These are phyloP conservation scores for Rhagoletis zephyria DNA, from an alignment of 1,140 invertebrate genomes.

Conservation along the genomic window DNA sequence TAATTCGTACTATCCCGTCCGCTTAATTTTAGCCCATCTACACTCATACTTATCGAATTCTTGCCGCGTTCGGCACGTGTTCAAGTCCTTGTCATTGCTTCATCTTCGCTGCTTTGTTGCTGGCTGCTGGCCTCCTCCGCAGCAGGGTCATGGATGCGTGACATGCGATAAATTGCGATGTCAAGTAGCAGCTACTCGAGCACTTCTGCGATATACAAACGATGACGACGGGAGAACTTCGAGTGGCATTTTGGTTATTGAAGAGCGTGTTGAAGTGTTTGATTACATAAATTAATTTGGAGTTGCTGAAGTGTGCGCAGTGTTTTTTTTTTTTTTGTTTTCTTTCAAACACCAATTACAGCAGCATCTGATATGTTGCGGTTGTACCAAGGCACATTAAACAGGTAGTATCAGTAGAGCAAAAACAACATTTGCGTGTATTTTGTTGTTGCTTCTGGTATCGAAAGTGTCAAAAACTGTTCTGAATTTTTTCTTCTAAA, in stretches of 20 bases:
- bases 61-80: neutral
- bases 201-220: neutral
- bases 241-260: neutral
- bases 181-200: neutral
- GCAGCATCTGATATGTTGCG: too few relatives aligned
- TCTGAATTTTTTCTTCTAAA: too few relatives aligned
- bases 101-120: neutral
- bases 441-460: neutral
- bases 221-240: neutral
- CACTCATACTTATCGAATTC: neutral
- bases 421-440: neutral
- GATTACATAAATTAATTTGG: neutral
- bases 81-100: neutral
- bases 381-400: too few relatives aligned
- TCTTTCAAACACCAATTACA: too few relatives aligned
- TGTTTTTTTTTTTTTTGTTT: too few relatives aligned
- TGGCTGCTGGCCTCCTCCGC: neutral
- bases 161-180: neutral
- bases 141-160: too few relatives aligned
- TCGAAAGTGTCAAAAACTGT: too few relatives aligned
- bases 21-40: neutral
- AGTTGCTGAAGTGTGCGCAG: neutral
- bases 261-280: neutral
- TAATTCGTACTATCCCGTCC: neutral
- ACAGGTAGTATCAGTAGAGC: too few relatives aligned